Percentiles rank a stretch among this genome's conserved stretches.
phyloP scores from a whole-genome alignment of 1,140 invertebrate species.

The Ephestia elutella region DNA sequence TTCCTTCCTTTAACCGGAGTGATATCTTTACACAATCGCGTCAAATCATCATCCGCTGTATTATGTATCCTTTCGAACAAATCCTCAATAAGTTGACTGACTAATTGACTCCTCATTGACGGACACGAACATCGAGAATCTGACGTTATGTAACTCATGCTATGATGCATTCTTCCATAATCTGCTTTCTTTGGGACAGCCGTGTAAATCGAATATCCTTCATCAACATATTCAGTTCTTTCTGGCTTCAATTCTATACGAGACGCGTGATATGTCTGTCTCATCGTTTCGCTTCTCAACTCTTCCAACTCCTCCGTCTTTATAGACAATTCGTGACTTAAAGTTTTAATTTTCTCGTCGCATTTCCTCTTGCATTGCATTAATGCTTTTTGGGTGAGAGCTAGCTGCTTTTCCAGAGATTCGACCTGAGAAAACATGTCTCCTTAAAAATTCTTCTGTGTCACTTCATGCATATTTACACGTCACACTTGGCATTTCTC shows the following conservation, averaged over 20 bases:
- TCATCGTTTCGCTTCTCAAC: conserved; percentile 60
- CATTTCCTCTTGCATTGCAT: conserved; percentile 65
- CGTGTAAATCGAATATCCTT: conserved; percentile 62
- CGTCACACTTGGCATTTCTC: conserved; percentile 16
- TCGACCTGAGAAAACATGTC: conserved; percentile 70
- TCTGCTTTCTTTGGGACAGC: conserved; percentile 64
- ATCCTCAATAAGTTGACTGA: conserved; percentile 64
- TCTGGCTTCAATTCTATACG: conserved; percentile 60
- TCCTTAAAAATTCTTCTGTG: conserved; percentile 50
- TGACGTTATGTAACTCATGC: conserved; percentile 62
- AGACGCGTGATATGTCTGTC: conserved; percentile 56
- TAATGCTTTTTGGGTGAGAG: conserved; percentile 61
- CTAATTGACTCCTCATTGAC: conserved; percentile 61
- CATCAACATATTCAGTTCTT: conserved; percentile 59
- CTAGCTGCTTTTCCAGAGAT: conserved; percentile 72
- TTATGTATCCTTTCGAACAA: conserved; percentile 63
- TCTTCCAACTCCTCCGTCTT: conserved; percentile 71
- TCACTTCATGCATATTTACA: conserved; percentile 53
- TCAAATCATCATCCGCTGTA: conserved; percentile 55
- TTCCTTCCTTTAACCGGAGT: conserved; percentile 41
- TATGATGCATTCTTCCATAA: conserved; percentile 65
- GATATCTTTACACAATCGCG: conserved; percentile 54
- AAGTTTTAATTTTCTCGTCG: conserved; percentile 67
- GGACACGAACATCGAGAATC: conserved; percentile 62
- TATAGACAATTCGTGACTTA: conserved; percentile 66